phyloP scores from a whole-genome alignment of 2,797 vertebrate genomes.

The Gambelia wislizenii region DNA sequence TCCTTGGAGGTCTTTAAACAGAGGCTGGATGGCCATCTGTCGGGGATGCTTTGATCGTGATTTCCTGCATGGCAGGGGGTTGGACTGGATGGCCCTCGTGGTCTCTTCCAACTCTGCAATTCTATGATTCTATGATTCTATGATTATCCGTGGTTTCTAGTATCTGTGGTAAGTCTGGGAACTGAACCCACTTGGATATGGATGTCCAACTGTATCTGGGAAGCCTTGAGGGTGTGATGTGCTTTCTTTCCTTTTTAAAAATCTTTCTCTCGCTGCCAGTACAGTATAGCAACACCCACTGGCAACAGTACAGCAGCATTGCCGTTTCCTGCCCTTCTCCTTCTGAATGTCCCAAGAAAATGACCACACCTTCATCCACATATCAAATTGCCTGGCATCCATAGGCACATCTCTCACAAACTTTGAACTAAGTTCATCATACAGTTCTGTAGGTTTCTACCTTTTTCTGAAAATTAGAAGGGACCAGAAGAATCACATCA shows the following conservation, averaged over 20 bases:
- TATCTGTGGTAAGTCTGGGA: no score
- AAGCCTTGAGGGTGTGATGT: constrained; percentile 31
- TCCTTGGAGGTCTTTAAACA: no score
- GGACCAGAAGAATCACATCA: not conserved
- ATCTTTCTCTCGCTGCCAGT: not conserved
- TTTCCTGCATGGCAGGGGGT: no score
- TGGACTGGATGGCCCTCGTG: no score
- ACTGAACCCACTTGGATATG: no score
- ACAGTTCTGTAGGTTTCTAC: not conserved
- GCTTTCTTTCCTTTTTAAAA: constrained; percentile 32
- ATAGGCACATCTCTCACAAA: not conserved
- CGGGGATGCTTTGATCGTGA: no score
- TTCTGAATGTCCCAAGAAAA: constrained; percentile 29
- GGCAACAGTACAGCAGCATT: not conserved
- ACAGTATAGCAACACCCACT: not conserved
- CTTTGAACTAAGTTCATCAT: not conserved
- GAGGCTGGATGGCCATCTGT: no score
- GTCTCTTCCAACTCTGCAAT: no score
- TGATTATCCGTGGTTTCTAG: no score
- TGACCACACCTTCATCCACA: constrained; percentile 4
- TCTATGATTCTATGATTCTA: no score
- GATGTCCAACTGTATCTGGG: no score
- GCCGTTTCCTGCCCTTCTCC: constrained; percentile 30
- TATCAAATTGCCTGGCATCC: constrained; percentile 12
- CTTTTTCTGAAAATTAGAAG: not conserved